Evolutionary conservation across 2,113 vertebrate species (phyloP).

Genomic region (Amblyornis subalaris): DNA sequence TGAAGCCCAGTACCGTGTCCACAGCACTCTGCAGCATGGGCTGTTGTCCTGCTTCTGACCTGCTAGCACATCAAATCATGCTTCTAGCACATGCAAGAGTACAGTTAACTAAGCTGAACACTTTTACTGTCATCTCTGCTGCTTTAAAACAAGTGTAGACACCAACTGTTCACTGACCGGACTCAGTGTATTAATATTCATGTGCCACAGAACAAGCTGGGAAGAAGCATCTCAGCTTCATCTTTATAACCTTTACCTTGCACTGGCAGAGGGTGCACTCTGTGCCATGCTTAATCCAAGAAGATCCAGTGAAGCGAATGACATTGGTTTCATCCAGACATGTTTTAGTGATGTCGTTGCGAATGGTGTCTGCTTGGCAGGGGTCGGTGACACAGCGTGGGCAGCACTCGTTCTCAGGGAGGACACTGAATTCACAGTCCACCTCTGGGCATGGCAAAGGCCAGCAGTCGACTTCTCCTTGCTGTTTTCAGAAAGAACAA

Average conservation of each 20-base stretch:
- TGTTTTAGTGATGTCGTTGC: conserved; percentile 95
- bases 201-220: neutral
- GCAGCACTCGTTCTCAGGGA: conserved; percentile 92
- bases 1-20: fast-evolving
- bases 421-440: conserved; percentile 91
- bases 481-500: conserved; percentile 65
- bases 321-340: conserved; percentile 92
- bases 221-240: neutral
- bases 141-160: neutral
- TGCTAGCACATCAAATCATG: neutral
- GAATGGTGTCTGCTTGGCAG: conserved; percentile 90
- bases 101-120: neutral
- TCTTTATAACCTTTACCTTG: conserved; percentile 71
- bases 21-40: neutral
- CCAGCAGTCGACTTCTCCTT: conserved; percentile 97
- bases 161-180: neutral
- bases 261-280: conserved; percentile 97
- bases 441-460: conserved; percentile 87
- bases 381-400: conserved; percentile 89
- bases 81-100: neutral
- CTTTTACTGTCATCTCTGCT: neutral
- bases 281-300: conserved; percentile 95
- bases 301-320: conserved; percentile 92
- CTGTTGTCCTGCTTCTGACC: neutral
- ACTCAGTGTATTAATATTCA: neutral